These are phyloP conservation scores for Chaenodraco wilsoni DNA, from an alignment of 2,797 vertebrate genomes.

Conservation along the genomic window DNA sequence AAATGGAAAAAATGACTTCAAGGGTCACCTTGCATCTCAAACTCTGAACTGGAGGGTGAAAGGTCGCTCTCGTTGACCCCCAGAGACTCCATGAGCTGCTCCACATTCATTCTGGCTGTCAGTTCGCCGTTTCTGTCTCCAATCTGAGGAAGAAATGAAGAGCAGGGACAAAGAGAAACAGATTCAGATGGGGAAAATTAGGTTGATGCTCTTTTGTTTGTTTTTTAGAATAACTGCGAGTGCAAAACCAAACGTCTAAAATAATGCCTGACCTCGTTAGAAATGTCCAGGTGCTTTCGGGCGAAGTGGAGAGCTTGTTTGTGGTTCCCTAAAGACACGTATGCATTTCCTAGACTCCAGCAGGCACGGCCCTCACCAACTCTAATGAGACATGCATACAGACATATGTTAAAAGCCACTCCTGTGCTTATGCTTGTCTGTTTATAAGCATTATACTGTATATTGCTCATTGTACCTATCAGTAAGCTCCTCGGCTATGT, in stretches of 20 bases:
- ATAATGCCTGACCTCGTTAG: conserved; percentile 87
- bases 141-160: conserved; percentile 78
- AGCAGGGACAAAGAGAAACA: background rate
- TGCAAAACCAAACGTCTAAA: too few relatives aligned
- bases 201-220: background rate
- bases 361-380: conserved; percentile 97
- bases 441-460: background rate
- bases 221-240: too few relatives aligned
- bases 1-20: background rate
- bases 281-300: conserved; percentile 94
- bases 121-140: conserved; percentile 92
- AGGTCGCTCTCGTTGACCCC: conserved; percentile 84
- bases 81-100: conserved; percentile 89
- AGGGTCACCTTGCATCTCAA: conserved; percentile 91
- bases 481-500: conserved; percentile 94
- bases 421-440: background rate
- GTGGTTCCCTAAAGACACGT: conserved; percentile 91
- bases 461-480: conserved; percentile 85
- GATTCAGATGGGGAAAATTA: background rate
- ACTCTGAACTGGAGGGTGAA: conserved; percentile 86
- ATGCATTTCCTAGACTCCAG: conserved; percentile 97
- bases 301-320: conserved; percentile 92
- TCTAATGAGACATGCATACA: conserved; percentile 72
- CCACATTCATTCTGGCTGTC: conserved; percentile 90
- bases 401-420: background rate